Conservation (phyloP, 2,797 vertebrate genomes). For the Chanos chanos region DNA sequence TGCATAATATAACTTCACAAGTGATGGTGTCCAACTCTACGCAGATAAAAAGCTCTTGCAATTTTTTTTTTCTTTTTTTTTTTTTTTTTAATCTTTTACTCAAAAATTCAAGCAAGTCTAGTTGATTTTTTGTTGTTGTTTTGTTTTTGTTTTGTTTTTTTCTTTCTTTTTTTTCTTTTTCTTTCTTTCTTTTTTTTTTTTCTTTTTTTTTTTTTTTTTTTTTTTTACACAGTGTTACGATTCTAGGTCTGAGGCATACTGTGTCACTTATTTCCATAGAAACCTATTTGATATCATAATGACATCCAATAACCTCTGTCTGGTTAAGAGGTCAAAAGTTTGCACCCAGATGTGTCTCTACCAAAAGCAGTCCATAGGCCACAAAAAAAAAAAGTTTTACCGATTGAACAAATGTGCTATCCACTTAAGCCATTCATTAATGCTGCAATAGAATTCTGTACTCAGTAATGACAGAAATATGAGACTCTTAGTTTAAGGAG, state of each 20-base stretch:
- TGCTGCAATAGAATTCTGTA: slow-evolving; percentile 55
- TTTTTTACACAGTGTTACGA: slow-evolving; percentile 73
- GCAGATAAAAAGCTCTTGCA: slow-evolving; percentile 59
- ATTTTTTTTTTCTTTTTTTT: slow-evolving; percentile 15
- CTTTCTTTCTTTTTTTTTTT: slow-evolving; percentile 9
- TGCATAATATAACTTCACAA: slow-evolving; percentile 81
- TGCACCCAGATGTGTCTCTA: slow-evolving; percentile 64
- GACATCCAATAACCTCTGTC: slow-evolving; percentile 69
- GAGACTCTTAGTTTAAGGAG: slow-evolving; percentile 48
- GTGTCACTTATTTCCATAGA: slow-evolving; percentile 70
- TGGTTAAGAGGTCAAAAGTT: slow-evolving; percentile 54
- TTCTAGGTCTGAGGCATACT: slow-evolving; percentile 69
- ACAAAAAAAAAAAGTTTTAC: slow-evolving; percentile 62
- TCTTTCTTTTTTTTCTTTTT: too few relatives aligned
- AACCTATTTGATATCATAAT: slow-evolving; percentile 75
- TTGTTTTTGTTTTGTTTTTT: too few relatives aligned
- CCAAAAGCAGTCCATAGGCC: slow-evolving; percentile 58
- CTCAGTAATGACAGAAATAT: slow-evolving; percentile 51
- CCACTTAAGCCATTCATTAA: slow-evolving; percentile 59
- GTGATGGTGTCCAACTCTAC: slow-evolving; percentile 69
- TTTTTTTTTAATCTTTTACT: slow-evolving; percentile 48
- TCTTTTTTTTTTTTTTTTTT: slow-evolving; percentile 53
- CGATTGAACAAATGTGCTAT: slow-evolving; percentile 65
- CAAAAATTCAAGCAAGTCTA: slow-evolving; percentile 71
- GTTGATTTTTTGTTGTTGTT: too few relatives aligned